These are phyloP conservation scores for Andrena fulva DNA, from an alignment of 2,888 invertebrate genomes.

Conservation along the genomic window DNA sequence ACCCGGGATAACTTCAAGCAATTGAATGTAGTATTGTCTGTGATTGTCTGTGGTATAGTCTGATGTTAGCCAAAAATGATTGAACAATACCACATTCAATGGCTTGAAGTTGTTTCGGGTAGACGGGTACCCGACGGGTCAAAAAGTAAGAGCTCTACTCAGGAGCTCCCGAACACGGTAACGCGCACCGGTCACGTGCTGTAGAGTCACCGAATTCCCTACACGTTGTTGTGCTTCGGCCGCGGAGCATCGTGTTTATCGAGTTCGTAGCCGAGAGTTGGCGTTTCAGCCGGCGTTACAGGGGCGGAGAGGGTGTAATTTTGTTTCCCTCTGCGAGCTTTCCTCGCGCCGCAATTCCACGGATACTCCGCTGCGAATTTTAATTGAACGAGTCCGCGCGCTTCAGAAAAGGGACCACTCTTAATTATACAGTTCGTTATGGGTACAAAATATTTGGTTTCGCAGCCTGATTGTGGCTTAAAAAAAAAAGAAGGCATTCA, in stretches of 20 bases:
- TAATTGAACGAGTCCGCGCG: background rate
- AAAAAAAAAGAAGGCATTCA: background rate
- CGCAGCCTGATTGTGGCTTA: background rate
- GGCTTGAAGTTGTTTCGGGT: too few species aligned
- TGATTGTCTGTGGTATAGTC: too few species aligned
- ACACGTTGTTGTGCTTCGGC: background rate
- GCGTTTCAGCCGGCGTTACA: background rate
- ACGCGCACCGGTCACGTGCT: background rate
- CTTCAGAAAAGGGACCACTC: background rate
- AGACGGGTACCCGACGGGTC: too few species aligned
- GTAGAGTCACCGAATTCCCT: background rate
- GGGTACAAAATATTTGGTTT: background rate
- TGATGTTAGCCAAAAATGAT: too few species aligned
- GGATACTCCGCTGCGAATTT: background rate
- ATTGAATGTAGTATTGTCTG: too few species aligned
- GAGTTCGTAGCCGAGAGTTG: constrained; percentile 1
- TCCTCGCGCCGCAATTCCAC: background rate
- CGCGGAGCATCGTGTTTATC: constrained; percentile 2
- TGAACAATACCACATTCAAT: too few species aligned
- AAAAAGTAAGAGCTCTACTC: too few species aligned
- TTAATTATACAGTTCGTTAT: constrained; percentile 8
- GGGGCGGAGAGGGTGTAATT: background rate
- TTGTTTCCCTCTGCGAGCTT: constrained; percentile 3
- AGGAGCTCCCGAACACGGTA: background rate
- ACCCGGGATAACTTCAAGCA: too few species aligned